phyloP scores from a whole-genome alignment of 2,888 invertebrate species.

The Eremobia ochroleuca region DNA sequence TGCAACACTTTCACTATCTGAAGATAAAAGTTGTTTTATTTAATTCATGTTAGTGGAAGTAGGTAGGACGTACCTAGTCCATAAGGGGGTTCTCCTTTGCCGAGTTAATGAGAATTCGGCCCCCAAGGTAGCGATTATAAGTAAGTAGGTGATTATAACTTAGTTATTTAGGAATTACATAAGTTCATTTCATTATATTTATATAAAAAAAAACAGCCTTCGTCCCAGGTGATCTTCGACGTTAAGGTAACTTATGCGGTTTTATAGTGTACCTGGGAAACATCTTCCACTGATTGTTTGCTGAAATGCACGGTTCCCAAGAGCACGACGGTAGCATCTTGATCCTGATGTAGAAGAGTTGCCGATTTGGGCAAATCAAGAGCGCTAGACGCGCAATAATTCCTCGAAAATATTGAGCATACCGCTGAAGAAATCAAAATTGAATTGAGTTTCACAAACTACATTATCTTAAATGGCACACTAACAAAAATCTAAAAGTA shows the following conservation, averaged over 20 bases:
- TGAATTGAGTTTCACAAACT: slow-evolving; percentile 5
- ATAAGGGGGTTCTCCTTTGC: not conserved
- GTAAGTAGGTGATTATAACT: not conserved
- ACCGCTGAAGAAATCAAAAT: slow-evolving; percentile 42
- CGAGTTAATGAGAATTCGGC: not conserved
- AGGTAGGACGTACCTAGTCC: not conserved
- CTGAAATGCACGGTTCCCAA: slow-evolving; percentile 89
- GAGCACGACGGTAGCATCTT: slow-evolving; percentile 81
- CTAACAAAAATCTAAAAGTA: not conserved
- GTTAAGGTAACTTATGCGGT: not conserved
- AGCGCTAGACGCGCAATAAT: slow-evolving; percentile 22
- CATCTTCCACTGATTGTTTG: slow-evolving; percentile 87
- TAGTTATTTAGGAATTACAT: not conserved
- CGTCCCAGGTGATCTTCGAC: not conserved
- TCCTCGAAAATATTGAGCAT: slow-evolving; percentile 48
- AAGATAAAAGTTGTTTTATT: slow-evolving; percentile 26
- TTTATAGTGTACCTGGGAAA: slow-evolving; percentile 75
- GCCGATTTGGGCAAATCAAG: slow-evolving; percentile 79
- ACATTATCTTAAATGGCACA: not conserved
- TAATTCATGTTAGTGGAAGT: not conserved
- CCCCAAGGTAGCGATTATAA: not conserved
- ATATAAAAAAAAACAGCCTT: not conserved
- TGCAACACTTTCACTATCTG: slow-evolving; percentile 84
- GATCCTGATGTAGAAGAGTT: slow-evolving; percentile 81
- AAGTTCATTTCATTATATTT: not conserved